phyloP scores from a whole-genome alignment of 1,140 invertebrate species.

The Drosophila kikkawai region DNA sequence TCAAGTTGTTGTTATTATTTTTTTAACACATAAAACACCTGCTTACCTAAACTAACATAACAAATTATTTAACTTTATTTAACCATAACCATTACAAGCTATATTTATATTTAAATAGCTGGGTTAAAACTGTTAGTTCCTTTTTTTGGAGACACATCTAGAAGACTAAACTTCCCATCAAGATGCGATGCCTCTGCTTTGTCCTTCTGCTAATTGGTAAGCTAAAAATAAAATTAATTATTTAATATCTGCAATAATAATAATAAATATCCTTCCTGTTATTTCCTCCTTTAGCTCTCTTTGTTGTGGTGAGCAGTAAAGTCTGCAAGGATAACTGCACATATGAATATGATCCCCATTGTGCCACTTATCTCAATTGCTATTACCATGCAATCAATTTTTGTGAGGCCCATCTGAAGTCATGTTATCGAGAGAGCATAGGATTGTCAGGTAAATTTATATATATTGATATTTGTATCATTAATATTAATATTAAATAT shows the following conservation, averaged over 20 bases:
- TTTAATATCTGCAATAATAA: no score
- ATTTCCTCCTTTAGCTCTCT: not conserved
- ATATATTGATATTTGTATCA: not conserved
- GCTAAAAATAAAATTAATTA: not conserved
- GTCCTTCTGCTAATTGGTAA: not conserved
- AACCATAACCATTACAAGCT: not conserved
- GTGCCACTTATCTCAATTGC: constrained; percentile 2
- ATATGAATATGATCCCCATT: constrained; percentile 2
- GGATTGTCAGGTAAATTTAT: constrained; percentile 3
- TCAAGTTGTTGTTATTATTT: not conserved
- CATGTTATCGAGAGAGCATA: constrained; percentile 13
- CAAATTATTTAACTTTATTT: not conserved
- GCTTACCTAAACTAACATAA: not conserved
- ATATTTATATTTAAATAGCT: not conserved
- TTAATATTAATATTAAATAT: no score
- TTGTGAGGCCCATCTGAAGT: not conserved
- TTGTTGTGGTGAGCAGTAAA: not conserved
- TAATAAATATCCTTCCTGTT: not conserved
- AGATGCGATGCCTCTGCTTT: constrained; percentile 2
- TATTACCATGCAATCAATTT: not conserved
- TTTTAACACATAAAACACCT: not conserved
- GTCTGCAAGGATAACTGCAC: not conserved
- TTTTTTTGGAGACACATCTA: not conserved
- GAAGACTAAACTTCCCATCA: not conserved
- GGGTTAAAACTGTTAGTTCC: not conserved